Evolutionary conservation across 1,140 invertebrate genomes (phyloP).

Genomic region (Bombus pascuorum): DNA sequence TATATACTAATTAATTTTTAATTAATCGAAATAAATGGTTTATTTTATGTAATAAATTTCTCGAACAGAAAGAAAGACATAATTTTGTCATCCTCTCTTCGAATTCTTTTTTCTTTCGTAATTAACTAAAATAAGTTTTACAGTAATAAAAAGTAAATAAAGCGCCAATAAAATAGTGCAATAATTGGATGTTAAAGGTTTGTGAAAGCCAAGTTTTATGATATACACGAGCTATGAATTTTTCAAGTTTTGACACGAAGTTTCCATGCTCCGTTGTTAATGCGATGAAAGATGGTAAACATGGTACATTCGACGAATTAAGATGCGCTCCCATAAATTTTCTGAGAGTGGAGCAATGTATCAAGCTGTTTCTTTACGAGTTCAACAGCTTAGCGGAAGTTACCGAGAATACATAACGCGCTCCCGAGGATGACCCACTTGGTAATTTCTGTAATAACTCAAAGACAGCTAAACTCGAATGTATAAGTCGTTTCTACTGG

Average conservation of each 20-base stretch:
- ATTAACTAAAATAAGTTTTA: too few species aligned
- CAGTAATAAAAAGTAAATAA: too few species aligned
- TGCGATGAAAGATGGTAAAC: not conserved
- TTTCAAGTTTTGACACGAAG: not conserved
- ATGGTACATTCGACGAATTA: not conserved
- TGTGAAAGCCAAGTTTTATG: too few species aligned
- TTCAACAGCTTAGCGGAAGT: conserved; percentile 25
- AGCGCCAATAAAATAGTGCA: too few species aligned
- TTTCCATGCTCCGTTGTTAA: not conserved
- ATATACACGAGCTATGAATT: too few species aligned
- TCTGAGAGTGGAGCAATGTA: not conserved
- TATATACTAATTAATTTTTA: too few species aligned
- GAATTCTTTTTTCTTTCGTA: too few species aligned
- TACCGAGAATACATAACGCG: conserved; percentile 7
- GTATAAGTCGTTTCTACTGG: not conserved
- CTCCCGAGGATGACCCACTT: conserved; percentile 19
- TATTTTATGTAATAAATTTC: too few species aligned
- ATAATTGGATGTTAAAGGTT: too few species aligned
- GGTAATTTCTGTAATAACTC: conserved; percentile 39
- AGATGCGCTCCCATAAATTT: not conserved
- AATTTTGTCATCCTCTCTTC: too few species aligned
- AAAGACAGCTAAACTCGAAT: conserved; percentile 11
- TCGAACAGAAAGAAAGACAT: too few species aligned
- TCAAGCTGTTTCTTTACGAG: conserved; percentile 28
- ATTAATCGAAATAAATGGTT: too few species aligned